These are phyloP conservation scores for Drosophila conformis DNA, from an alignment of 2,888 invertebrate species.

Conservation along the genomic window DNA sequence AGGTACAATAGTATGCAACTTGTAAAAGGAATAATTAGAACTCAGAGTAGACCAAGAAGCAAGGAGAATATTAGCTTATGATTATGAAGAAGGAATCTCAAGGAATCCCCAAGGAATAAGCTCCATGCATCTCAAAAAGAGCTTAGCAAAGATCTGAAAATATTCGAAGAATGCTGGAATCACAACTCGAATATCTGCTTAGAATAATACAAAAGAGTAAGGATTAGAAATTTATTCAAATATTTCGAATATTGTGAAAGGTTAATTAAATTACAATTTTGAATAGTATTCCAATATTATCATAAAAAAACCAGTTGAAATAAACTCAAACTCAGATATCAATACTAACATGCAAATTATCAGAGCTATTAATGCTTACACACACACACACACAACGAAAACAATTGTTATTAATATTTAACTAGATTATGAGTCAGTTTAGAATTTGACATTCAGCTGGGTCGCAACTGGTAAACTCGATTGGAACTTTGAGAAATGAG, in stretches of 20 bases:
- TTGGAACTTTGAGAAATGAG: slow-evolving; percentile 10
- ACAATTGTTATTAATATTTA: neutral
- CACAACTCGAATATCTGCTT: neutral
- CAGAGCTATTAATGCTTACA: neutral
- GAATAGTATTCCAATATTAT: neutral
- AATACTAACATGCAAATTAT: neutral
- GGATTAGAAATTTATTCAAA: neutral
- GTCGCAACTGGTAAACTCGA: neutral
- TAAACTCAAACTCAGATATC: neutral
- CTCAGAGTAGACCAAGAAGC: neutral
- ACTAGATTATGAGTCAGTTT: slow-evolving; percentile 16
- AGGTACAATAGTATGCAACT: neutral
- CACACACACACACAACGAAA: neutral
- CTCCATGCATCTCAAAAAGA: neutral
- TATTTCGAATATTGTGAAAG: neutral
- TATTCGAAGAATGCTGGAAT: neutral
- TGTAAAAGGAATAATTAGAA: neutral
- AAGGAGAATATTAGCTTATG: neutral
- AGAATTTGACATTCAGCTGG: neutral
- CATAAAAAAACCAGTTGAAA: neutral
- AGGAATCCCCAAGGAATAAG: neutral
- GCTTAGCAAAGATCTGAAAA: neutral
- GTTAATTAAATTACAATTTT: neutral
- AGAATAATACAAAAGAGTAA: neutral
- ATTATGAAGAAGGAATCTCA: neutral